A percentile compares a stretch with the other conserved stretches of the same genome.
Conservation (phyloP, 2,797 vertebrate species). For the Euphonia xanthogaster region DNA sequence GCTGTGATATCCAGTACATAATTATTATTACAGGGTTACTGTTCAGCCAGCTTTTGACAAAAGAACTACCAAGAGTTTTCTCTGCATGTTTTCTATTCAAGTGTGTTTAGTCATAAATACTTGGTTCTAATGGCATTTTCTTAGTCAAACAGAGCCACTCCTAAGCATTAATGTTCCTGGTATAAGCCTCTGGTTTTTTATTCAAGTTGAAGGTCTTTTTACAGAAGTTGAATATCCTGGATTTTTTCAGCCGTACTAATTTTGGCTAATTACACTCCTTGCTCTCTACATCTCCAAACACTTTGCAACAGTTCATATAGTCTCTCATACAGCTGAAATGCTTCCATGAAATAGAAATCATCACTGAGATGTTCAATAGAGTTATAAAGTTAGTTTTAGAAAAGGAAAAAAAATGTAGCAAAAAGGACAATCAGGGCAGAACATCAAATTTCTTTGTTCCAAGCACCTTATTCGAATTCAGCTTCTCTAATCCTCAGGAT, state of each 20-base stretch:
- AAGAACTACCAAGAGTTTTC: conserved; percentile 22
- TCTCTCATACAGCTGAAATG: background rate
- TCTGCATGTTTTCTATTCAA: conserved; percentile 49
- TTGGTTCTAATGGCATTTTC: conserved; percentile 37
- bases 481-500: background rate
- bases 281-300: background rate
- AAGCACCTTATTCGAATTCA: background rate
- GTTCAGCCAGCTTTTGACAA: conserved; percentile 46
- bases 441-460: background rate
- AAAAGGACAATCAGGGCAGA: background rate
- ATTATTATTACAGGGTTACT: conserved; percentile 39
- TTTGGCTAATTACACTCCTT: background rate
- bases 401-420: background rate
- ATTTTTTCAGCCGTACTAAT: background rate
- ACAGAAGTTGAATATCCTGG: background rate
- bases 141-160: conserved; percentile 51
- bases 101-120: conserved; percentile 46
- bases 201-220: background rate
- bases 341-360: background rate
- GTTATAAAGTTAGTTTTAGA: background rate
- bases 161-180: conserved; percentile 25
- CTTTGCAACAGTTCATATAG: background rate
- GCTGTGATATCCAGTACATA: conserved; percentile 29
- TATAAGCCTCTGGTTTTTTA: conserved; percentile 19
- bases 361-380: background rate